These are phyloP conservation scores for Elachura formosa DNA, from an alignment of 2,113 vertebrate species.

Conservation along the genomic window DNA sequence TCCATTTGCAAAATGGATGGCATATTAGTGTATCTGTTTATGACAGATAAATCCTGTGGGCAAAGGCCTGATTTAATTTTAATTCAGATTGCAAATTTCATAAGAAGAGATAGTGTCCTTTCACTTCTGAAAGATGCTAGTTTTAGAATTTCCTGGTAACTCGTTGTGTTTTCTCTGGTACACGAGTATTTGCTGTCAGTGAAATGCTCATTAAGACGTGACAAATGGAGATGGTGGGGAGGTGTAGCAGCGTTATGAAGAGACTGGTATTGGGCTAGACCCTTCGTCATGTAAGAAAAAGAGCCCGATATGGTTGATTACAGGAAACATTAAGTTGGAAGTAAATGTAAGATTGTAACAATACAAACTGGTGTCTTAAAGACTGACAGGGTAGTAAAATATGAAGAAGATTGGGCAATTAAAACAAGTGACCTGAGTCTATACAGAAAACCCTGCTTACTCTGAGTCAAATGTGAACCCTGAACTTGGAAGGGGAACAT, in stretches of 20 bases:
- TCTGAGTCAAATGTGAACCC: not conserved
- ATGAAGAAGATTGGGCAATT: not conserved
- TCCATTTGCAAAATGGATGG: not conserved
- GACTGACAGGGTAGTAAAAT: not conserved
- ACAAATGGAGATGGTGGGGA: rapidly evolving
- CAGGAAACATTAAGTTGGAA: not conserved
- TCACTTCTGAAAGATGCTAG: not conserved
- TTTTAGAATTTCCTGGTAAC: not conserved
- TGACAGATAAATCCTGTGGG: not conserved
- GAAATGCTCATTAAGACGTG: not conserved
- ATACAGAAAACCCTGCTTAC: not conserved
- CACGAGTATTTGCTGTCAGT: not conserved
- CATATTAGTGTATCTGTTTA: not conserved
- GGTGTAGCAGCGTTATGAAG: not conserved
- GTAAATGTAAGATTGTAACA: not conserved
- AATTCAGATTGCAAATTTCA: not conserved
- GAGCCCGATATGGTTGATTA: not conserved
- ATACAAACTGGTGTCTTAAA: not conserved
- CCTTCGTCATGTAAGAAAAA: not conserved
- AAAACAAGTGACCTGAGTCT: not conserved
- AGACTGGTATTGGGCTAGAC: not conserved
- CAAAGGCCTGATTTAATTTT: not conserved
- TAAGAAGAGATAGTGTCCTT: not conserved
- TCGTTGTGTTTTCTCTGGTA: not conserved
- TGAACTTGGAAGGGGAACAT: not conserved